Base-by-base conservation (phyloP, 2,888 invertebrate genomes). In the Drosophila mulleri region DNA sequence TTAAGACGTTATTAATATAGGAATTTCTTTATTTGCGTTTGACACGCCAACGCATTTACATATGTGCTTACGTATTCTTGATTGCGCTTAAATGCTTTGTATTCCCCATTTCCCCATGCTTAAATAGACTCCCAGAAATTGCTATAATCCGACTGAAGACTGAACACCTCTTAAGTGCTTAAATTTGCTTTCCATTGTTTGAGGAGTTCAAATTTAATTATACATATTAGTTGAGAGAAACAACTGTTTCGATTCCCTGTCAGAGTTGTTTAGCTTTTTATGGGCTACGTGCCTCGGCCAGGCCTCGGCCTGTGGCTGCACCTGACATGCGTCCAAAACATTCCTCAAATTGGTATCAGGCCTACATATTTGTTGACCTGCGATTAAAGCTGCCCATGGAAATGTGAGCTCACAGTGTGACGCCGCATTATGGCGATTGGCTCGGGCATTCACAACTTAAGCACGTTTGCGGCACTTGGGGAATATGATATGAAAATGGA, bases 401-500 rank as follows among this genome's bases (percentile, higher is more conserved):
- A 63, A 54, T 29, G 32, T 32, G 20, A 63, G 39, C 48, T 69
- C 23, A 23, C 20, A 56, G 45, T 53, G 16, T 26, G 47, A 37
- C 52, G 54, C 29, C 60, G 52, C 50, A 44, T 42, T 47, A 50
- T 62, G 45, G 54, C 56, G 58, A 65, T 50, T 48, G 42, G 44
- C 37, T 26, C 8, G 1, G 12, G 44, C 45, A 63, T 56, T 69
- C 68, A 74, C 45, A 75, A 42, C 57, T 62, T 11, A 53, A 39
- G 64, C 68, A 63, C 60, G 66, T 63, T 39, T 60, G 26, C 41
- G 64, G 44, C 66, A 72, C 67, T 69, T 69, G 57, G 71, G 67
- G 65, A 85, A 83, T 72, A 63, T 67, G 72, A 76, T 78, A 73
- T 70, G 73, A 70, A 68, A 85, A 80, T 71, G 81, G 64, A 39